These are phyloP conservation scores for Centropristis striata DNA, from an alignment of 2,113 vertebrate species.

Conservation along the genomic window DNA sequence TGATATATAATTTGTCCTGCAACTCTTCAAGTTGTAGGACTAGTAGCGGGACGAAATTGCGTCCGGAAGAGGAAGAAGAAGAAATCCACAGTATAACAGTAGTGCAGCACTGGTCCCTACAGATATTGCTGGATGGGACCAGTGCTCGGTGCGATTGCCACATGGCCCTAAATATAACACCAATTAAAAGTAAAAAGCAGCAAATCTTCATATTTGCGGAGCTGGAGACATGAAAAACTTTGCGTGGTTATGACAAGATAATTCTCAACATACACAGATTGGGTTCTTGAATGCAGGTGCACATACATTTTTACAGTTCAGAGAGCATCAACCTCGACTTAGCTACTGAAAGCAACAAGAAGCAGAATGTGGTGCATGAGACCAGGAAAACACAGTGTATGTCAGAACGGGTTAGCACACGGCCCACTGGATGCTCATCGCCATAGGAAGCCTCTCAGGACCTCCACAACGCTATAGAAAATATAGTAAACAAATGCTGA, in stretches of 20 bases:
- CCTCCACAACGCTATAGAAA: not conserved
- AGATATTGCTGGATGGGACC: no score
- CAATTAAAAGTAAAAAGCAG: no score
- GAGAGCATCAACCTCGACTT: conserved; percentile 23
- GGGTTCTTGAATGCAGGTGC: conserved; percentile 47
- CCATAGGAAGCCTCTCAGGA: conserved; percentile 22
- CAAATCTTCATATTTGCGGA: no score
- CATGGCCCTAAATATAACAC: no score
- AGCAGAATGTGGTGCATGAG: conserved; percentile 33
- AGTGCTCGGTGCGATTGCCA: no score
- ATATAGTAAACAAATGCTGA: not conserved
- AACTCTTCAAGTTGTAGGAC: no score
- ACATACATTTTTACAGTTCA: conserved; percentile 58
- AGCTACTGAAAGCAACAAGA: conserved; percentile 20
- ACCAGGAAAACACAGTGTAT: conserved; percentile 9
- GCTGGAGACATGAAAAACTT: no score
- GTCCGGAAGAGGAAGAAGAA: no score
- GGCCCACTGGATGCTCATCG: not conserved
- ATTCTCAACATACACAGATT: conserved; percentile 1
- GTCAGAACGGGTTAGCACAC: conserved; percentile 38
- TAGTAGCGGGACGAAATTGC: no score
- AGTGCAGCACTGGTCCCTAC: no score
- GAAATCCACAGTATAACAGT: no score
- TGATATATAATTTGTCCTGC: no score
- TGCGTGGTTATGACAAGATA: not conserved